Evolutionary conservation across 2,113 vertebrate genomes (phyloP).

Genomic region (Engraulis encrasicolus): DNA sequence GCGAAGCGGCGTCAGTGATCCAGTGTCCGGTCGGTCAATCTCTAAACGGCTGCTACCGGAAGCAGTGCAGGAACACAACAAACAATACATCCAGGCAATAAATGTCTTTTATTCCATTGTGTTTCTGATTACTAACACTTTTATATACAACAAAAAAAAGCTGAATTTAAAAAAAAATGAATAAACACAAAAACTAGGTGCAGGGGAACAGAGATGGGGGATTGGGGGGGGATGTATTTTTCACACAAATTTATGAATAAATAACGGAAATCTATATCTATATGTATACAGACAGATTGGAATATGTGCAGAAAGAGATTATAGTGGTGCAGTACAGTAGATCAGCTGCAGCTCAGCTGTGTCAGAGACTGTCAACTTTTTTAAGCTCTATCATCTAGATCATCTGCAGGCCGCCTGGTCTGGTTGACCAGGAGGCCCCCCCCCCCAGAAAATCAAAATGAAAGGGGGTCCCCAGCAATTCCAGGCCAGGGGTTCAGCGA

Average conservation of each 20-base stretch:
- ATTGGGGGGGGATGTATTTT: neutral
- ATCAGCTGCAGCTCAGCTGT: slow-evolving; percentile 45
- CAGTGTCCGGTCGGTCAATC: slow-evolving; percentile 51
- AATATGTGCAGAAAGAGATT: slow-evolving; percentile 27
- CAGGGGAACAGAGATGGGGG: neutral
- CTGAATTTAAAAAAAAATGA: neutral
- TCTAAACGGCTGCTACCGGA: slow-evolving; percentile 42
- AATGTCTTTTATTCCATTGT: slow-evolving; percentile 66
- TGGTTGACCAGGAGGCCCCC: neutral
- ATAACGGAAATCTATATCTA: neutral
- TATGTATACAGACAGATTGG: neutral
- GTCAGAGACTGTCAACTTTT: slow-evolving; percentile 48
- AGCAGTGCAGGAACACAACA: slow-evolving; percentile 55
- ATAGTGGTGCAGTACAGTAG: slow-evolving; percentile 24
- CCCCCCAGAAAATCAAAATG: too few relatives aligned
- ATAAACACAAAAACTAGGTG: slow-evolving; percentile 21
- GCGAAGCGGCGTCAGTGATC: slow-evolving; percentile 51
- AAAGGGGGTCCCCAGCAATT: neutral
- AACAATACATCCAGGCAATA: slow-evolving; percentile 73
- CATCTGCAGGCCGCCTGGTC: slow-evolving; percentile 46
- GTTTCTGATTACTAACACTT: slow-evolving; percentile 67
- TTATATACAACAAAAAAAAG: slow-evolving; percentile 43
- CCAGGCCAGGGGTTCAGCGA: neutral
- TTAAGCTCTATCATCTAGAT: slow-evolving; percentile 17
- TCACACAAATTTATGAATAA: slow-evolving; percentile 17